Base-by-base conservation (phyloP, 1,140 invertebrate species). In the Sarcophaga bullata region DNA sequence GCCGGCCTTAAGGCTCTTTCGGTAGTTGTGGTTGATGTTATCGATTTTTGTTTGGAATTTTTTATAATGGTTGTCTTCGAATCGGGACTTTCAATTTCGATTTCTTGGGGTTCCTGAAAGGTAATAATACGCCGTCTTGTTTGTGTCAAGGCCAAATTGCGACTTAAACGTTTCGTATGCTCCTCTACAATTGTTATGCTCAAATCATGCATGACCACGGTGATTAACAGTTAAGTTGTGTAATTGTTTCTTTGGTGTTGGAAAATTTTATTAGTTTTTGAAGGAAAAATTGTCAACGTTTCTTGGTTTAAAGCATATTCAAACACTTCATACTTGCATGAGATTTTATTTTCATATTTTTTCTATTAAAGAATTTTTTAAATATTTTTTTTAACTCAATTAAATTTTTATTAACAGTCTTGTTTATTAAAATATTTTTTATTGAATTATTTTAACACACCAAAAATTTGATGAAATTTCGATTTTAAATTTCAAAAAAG, bases 151-250 rank as follows among this genome's bases (percentile, higher is more conserved):
- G 80, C 80, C 50, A 83, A 78, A 81, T 83, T 81, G 73, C 81
- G 50, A 81, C 83, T 78, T 68, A 83, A 58, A 78, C 80, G 80
- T 83, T 83, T 83, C 62, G 83, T 83, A 52, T 81, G 50, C 80
- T 83, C 83, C 73, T 83, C 83, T 15, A 81, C 80, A 80, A 83
- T 81, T 52, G 83, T 83, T 54, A 83, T 83, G 50, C 75, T 49
- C 73, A 83, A 81, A 83, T 83, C 80, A 81, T 76, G 80, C 83
- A 83, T 83, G 83, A 81, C 83, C 82, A 76, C n/a, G 17, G 72
- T 75, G 19, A 7, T 78, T 80, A 75, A 76, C n/a, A 11, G 72
- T 75, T 13, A 7, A 17, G 58, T 2, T 80, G 47, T 58, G 17
- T 47, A 54, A 19, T 46, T 54, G 50, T 75, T 81, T 78, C 19